Evolutionary conservation across 2,888 invertebrate genomes (phyloP), one percentile per base, ranked within the genome.

Genomic region (Melangyna quadrimaculata): DNA sequence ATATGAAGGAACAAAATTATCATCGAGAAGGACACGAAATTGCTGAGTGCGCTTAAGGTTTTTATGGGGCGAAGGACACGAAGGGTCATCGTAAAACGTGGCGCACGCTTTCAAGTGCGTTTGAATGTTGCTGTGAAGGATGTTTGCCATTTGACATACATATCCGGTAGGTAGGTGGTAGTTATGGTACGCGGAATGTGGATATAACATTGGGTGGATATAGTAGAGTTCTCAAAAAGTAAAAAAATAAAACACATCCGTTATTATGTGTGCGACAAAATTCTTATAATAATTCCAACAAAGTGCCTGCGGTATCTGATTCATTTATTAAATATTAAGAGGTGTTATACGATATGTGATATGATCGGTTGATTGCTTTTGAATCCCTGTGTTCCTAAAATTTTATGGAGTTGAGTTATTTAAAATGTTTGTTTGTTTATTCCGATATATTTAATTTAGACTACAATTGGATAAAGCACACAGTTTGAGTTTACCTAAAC

Each of bases 41-140:
- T 81, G 83, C 83, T 84, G 83, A 84, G 75, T 71, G 74, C 63
- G 79, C 59, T 71, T 37, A 79, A 79, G 74, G 29, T 84, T 84
- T n/a, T 84, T 84, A 84, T 79, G 79, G 37, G 22, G 43, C 37
- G 67, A 71, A 63, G 35, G 51, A 65, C 70, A 74, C 71, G 71
- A 57, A 70, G 73, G 83, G 74, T 67, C 79, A 75, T 84, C 83
- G 83, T 84, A 45, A 84, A 79, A 74, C 19, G 63, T 69, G 73
- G 57, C 78, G 45, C 78, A 78, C 67, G 73, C 61, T 55, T 71
- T 69, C 73, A 48, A 53, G 53, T 55, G 78, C 78, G 61, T 73
- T n/a, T 43, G 59, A 51, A 48, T 32, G 48, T 57, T 35, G 22
- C 48, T 48, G 57, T 61, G 67, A 22, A 35, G 57, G 57, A 37